phyloP scores from a whole-genome alignment of 23 tunicate genomes.

The Diplosoma virens region DNA sequence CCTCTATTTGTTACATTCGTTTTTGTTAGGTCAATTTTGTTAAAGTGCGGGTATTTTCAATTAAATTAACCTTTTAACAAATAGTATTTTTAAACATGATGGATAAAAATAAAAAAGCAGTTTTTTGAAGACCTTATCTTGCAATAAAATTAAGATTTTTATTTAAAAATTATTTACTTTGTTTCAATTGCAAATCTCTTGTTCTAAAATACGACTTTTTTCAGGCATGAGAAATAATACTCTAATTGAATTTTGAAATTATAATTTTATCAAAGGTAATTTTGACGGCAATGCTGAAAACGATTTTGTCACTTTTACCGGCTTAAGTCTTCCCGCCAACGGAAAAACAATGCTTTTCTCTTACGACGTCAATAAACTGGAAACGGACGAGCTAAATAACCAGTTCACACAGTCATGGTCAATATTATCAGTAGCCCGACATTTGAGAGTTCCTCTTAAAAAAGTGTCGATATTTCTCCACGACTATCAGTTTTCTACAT shows the following conservation, averaged over 20 bases:
- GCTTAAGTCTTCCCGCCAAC: slow-evolving; percentile 34
- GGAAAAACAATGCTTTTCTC: not conserved
- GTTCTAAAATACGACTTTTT: too few species aligned
- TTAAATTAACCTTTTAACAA: too few species aligned
- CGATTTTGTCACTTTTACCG: slow-evolving; percentile 63
- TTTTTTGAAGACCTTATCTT: too few species aligned
- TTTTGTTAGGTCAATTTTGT: not conserved
- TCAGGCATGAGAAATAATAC: too few species aligned
- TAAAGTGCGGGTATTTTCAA: too few species aligned
- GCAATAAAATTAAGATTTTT: too few species aligned
- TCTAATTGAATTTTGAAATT: too few species aligned
- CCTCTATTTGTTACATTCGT: not conserved
- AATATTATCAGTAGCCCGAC: slow-evolving; percentile 1
- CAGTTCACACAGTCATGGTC: slow-evolving; percentile 43
- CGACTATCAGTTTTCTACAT: slow-evolving; percentile 9
- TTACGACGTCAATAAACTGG: not conserved
- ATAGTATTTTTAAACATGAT: too few species aligned
- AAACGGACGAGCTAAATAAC: slow-evolving; percentile 34
- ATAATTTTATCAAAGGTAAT: too few species aligned
- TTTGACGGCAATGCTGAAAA: slow-evolving; percentile 57
- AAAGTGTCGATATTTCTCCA: slow-evolving; percentile 6
- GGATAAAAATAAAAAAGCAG: too few species aligned
- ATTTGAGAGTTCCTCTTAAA: not conserved
- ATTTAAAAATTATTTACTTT: too few species aligned
- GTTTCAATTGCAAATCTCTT: too few species aligned